phyloP scores from a whole-genome alignment of 2,797 vertebrate genomes.

The Pangasius larnaudii region DNA sequence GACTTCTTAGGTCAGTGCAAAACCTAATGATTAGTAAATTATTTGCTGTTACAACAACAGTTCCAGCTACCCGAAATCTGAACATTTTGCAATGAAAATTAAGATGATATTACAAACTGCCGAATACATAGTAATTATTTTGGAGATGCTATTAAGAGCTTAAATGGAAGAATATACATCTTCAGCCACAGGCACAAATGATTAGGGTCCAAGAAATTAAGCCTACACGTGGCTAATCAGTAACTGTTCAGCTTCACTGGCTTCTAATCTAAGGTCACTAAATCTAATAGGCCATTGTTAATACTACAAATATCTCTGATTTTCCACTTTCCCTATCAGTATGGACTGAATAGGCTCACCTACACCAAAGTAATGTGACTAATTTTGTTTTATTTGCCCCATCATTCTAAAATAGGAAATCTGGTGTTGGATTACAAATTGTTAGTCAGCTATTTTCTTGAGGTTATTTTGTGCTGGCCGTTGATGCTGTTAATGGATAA shows the following conservation, averaged over 20 bases:
- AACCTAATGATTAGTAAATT: constrained; percentile 48
- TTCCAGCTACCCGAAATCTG: constrained; percentile 39
- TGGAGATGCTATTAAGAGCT: not conserved
- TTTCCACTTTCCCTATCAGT: not conserved
- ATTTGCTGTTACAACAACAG: constrained; percentile 40
- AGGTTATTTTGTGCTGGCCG: not conserved
- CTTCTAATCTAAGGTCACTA: constrained; percentile 1
- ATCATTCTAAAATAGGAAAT: not conserved
- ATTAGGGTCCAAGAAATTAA: constrained; percentile 7
- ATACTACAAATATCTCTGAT: not conserved
- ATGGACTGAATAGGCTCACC: not conserved
- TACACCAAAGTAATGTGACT: not conserved
- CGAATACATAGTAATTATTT: constrained; percentile 32
- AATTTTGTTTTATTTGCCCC: not conserved
- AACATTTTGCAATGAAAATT: constrained; percentile 29
- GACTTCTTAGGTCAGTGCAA: constrained; percentile 48
- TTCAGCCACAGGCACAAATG: not conserved
- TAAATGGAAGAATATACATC: not conserved
- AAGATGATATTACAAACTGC: constrained; percentile 22
- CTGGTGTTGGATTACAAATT: not conserved
- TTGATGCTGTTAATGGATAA: too few relatives aligned
- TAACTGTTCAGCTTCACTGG: constrained; percentile 6
- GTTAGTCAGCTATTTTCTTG: not conserved
- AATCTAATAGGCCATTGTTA: constrained; percentile 6
- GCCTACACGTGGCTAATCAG: constrained; percentile 9